Evolutionary conservation across 2,113 vertebrate genomes (phyloP), one percentile per base, ranked within the genome.

Genomic region (Tachuris rubrigastra): DNA sequence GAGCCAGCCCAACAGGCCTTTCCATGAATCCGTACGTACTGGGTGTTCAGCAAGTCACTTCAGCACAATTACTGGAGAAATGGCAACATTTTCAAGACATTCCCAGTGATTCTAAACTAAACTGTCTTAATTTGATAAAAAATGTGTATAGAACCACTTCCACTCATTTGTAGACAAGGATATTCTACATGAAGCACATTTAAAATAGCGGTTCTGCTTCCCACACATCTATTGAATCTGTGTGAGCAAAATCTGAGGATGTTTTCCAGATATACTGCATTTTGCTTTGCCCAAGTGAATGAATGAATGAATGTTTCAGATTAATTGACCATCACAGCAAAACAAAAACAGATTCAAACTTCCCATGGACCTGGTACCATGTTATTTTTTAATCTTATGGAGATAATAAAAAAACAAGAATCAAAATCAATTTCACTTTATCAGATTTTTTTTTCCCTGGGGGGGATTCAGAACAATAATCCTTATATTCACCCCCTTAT

Each of bases 21-120:
- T 9, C 25, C 1, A 0, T 31, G 4, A 2, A 72, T 11, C 52
- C 11, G 10, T 2, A 3, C 0, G 0, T 21, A 11, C 23, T 6
- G 28, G 19, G 37, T 52, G 50, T 35, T 66, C 0, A 62, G 33
- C 15, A 79, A 83, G 23, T 28, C 28, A 18, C 46, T n/a, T 35
- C 30, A 86, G 79, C 31, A 11, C 1, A 5, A 16, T 23, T 25
- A 49, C 58, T 12, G 50, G 28, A 76, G 53, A 58, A 31, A 33
- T 1, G 27, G 28, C 18, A 65, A 55, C 12, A 4, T 66, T 77
- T 77, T 50, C 59, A 80, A n/a, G 56, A 37, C 16, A n/a, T 65
- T 23, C 39, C 47, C 59, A 56, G 62, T 8, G 28, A 82, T 42
- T 60, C 63, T 62, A 69, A 27, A 58, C 18, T 35, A 62, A 92